phyloP scores from a whole-genome alignment of 2,888 invertebrate genomes.

The Aspidiotus rigidus region DNA sequence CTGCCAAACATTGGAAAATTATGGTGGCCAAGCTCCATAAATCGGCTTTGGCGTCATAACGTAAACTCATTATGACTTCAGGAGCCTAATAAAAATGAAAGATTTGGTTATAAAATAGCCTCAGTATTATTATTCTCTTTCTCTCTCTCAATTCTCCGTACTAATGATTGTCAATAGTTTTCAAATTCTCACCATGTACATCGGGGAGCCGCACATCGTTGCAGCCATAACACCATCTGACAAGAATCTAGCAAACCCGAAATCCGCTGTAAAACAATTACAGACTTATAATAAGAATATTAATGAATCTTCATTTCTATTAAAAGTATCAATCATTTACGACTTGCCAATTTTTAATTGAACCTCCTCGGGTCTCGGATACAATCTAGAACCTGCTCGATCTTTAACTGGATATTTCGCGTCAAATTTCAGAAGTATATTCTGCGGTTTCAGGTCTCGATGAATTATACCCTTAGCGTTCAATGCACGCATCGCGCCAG shows the following conservation, averaged over 20 bases:
- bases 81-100: constrained; percentile 60
- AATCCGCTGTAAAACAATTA: constrained; percentile 66
- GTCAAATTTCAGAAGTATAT: constrained; percentile 86
- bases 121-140: not conserved
- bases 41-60: constrained; percentile 98
- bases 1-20: constrained; percentile 95
- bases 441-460: constrained; percentile 97
- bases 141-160: not conserved
- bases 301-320: constrained; percentile 63
- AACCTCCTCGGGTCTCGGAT: constrained; percentile 72
- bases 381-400: constrained; percentile 20
- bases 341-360: constrained; percentile 72
- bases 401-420: constrained; percentile 49
- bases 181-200: constrained; percentile 80
- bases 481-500: constrained; percentile 94
- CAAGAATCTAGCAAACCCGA: constrained; percentile 96
- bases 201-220: constrained; percentile 97
- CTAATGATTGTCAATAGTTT: not conserved
- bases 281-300: constrained; percentile 75
- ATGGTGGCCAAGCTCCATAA: constrained; percentile 99
- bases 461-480: constrained; percentile 97
- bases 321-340: constrained; percentile 47
- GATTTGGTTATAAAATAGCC: constrained; percentile 34
- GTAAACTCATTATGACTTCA: constrained; percentile 97
- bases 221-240: constrained; percentile 99